phyloP scores from a whole-genome alignment of 2,797 vertebrate genomes.

The Sebastes itinus region DNA sequence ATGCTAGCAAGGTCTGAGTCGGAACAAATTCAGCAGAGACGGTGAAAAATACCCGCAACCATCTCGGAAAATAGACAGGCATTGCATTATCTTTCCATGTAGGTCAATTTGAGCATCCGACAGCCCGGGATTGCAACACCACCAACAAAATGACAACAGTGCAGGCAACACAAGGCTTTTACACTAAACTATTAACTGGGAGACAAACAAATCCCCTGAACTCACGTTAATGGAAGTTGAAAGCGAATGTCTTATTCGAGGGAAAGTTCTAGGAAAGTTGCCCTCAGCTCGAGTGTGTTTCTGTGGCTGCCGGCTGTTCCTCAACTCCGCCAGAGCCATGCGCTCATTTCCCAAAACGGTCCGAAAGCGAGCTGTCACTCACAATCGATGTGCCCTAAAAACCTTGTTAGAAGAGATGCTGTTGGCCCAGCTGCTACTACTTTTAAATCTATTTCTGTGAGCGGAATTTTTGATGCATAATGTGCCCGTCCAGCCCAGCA shows the following conservation, averaged over 20 bases:
- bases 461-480: constrained; percentile 46
- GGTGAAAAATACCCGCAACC: constrained; percentile 49
- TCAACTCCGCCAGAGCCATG: constrained; percentile 48
- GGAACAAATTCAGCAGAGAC: constrained; percentile 62
- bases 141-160: constrained; percentile 39
- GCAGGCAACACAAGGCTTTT: constrained; percentile 8
- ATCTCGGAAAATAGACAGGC: constrained; percentile 51
- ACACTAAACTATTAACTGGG: constrained; percentile 27
- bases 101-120: constrained; percentile 67
- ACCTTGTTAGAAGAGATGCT: constrained; percentile 69
- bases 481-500: constrained; percentile 44
- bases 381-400: constrained; percentile 70
- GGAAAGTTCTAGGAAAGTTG: constrained; percentile 60
- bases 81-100: constrained; percentile 67
- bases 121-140: constrained; percentile 42
- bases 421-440: constrained; percentile 61
- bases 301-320: constrained; percentile 60
- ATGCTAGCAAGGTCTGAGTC: constrained; percentile 66
- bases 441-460: constrained; percentile 66
- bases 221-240: constrained; percentile 46
- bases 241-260: constrained; percentile 44
- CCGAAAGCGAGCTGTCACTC: constrained; percentile 72
- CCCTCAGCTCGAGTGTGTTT: constrained; percentile 28
- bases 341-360: constrained; percentile 62
- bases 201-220: constrained; percentile 18